Conservation (phyloP, 64 coral and sea anemone species). For the Anthopleura sola region DNA sequence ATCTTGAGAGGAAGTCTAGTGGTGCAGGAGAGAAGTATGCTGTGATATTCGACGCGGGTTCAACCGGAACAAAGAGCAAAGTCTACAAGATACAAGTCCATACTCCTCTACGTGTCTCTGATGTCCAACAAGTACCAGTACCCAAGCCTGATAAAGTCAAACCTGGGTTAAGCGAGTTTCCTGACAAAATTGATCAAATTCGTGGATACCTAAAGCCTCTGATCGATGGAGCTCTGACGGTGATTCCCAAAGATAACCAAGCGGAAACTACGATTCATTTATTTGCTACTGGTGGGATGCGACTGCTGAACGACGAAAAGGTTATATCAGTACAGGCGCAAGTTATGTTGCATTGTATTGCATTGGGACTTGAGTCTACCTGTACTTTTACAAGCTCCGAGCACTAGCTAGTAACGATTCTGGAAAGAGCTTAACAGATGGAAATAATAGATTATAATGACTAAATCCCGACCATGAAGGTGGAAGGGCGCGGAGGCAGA, state of each 20-base stretch:
- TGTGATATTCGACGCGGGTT: neutral
- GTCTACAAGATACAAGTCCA: neutral
- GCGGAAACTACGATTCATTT: conserved; percentile 1
- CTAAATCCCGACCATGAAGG: too few relatives aligned
- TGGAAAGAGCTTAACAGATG: too few relatives aligned
- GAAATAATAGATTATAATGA: too few relatives aligned
- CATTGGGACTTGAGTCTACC: too few relatives aligned
- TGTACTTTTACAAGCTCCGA: too few relatives aligned
- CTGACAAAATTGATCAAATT: neutral
- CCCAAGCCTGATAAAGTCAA: conserved; percentile 6
- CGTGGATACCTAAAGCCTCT: conserved; percentile 26
- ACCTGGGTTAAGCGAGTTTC: conserved; percentile 24
- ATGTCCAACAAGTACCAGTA: conserved; percentile 8
- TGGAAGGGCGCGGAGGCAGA: too few relatives aligned
- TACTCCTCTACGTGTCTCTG: neutral
- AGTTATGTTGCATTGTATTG: too few relatives aligned
- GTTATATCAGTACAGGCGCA: too few relatives aligned
- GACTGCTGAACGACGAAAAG: conserved; percentile 14
- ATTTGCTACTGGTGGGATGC: conserved; percentile 46
- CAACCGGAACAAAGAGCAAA: neutral
- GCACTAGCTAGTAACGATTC: too few relatives aligned
- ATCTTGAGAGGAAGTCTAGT: neutral
- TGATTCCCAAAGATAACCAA: conserved; percentile 29
- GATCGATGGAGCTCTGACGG: conserved; percentile 18
- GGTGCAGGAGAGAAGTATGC: conserved; percentile 6